Percentiles rank a stretch among this genome's conserved stretches.
These are phyloP conservation scores for Falco columbarius DNA, from an alignment of 2,797 vertebrate species.

Conservation along the genomic window DNA sequence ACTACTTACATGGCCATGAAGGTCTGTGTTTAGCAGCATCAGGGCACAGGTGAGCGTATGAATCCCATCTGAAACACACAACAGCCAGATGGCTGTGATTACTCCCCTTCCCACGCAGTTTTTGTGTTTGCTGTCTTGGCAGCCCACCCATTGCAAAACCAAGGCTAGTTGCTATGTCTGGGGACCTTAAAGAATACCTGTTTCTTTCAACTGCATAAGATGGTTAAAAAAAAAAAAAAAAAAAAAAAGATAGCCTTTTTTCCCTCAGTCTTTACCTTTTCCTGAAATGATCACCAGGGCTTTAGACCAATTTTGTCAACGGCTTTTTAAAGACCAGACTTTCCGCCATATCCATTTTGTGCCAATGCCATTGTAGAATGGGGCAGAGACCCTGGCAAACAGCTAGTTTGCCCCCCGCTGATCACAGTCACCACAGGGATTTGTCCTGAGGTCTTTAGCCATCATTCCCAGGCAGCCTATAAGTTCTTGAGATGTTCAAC, in stretches of 20 bases:
- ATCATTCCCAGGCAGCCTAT: neutral
- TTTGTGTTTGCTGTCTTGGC: neutral
- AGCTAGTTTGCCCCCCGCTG: neutral
- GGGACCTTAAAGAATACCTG: neutral
- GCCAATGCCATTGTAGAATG: neutral
- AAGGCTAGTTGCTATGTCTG: neutral
- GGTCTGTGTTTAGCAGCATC: slow-evolving; percentile 96
- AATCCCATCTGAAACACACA: slow-evolving; percentile 87
- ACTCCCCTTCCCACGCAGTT: fast-evolving
- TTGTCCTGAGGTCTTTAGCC: neutral
- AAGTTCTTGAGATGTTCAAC: neutral
- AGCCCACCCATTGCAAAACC: neutral
- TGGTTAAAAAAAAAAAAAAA: neutral
- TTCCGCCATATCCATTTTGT: neutral
- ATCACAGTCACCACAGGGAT: neutral
- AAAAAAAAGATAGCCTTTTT: neutral
- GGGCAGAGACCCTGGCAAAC: neutral
- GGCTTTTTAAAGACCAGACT: neutral
- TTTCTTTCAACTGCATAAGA: neutral
- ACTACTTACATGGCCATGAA: slow-evolving; percentile 92
- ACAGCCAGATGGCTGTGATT: neutral
- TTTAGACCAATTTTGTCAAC: neutral
- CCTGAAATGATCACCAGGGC: neutral
- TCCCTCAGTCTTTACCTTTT: neutral
- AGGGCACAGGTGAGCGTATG: slow-evolving; percentile 95